Percentiles rank a stretch among this genome's conserved stretches.
Evolutionary conservation across 2,113 vertebrate genomes (phyloP).

Genomic region (Pagrus major): DNA sequence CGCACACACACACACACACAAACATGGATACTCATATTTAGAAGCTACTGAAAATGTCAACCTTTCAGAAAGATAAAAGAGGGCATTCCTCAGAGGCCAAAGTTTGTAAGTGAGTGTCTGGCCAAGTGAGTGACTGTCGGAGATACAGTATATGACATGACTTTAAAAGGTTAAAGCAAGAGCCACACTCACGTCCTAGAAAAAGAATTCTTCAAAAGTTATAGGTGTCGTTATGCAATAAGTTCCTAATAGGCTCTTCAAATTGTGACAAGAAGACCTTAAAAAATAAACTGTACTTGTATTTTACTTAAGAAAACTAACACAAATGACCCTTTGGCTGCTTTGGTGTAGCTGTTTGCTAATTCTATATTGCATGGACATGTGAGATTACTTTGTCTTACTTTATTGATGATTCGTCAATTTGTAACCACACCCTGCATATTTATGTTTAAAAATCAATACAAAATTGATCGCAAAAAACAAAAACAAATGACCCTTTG

Average conservation of each 20-base stretch:
- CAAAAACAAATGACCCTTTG: background rate
- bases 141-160: constrained; percentile 4
- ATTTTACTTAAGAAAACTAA: too few species aligned
- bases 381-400: too few species aligned
- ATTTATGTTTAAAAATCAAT: too few species aligned
- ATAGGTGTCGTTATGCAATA: background rate
- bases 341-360: too few species aligned
- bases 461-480: too few species aligned
- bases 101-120: constrained; percentile 17
- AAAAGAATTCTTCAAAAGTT: background rate
- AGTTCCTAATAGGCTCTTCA: background rate
- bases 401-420: too few species aligned
- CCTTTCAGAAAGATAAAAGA: constrained; percentile 50
- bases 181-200: background rate
- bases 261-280: too few species aligned
- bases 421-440: too few species aligned
- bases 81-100: constrained; percentile 51
- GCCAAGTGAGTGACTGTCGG: background rate
- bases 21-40: constrained; percentile 61
- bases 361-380: too few species aligned
- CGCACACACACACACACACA: constrained; percentile 57
- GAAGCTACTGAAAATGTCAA: constrained; percentile 65
- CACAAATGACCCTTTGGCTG: background rate
- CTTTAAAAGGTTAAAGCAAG: constrained; percentile 39
- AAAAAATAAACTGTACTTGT: background rate